Conservation (phyloP, 1,140 invertebrate species). For the Oscheius sp. region DNA sequence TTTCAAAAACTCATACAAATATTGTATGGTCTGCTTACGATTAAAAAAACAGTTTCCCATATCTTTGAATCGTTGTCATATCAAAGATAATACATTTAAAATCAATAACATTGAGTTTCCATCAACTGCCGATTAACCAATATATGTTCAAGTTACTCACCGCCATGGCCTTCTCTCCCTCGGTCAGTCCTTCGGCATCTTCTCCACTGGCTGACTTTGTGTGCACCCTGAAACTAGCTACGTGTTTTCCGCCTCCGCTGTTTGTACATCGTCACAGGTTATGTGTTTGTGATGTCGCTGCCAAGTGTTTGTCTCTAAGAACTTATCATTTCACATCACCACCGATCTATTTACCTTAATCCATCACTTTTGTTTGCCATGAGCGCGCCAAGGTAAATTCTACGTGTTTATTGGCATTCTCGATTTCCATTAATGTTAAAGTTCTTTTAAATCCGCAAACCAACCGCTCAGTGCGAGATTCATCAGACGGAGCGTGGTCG, state of each 20-base stretch:
- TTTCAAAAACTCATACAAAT: neutral
- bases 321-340: neutral
- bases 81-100: no score
- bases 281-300: constrained; percentile 3
- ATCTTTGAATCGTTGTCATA: no score
- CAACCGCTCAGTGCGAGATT: constrained; percentile 8
- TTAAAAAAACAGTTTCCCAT: no score
- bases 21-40: no score
- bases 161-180: constrained; percentile 33
- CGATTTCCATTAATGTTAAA: no score
- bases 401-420: no score
- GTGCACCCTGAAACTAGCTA: constrained; percentile 12
- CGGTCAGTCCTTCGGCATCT: constrained; percentile 21
- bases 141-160: neutral
- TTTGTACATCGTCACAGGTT: neutral
- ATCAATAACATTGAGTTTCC: no score
- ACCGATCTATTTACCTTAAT: neutral
- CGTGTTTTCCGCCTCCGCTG: neutral
- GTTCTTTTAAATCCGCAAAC: neutral
- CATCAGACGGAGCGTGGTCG: constrained; percentile 2
- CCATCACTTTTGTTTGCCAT: no score
- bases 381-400: no score
- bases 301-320: neutral
- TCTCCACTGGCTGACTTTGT: constrained; percentile 26
- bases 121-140: neutral